A percentile compares a stretch with the other conserved stretches of the same genome.
Conservation (phyloP, 2,797 vertebrate species). For the Syngnathus rostellatus region DNA sequence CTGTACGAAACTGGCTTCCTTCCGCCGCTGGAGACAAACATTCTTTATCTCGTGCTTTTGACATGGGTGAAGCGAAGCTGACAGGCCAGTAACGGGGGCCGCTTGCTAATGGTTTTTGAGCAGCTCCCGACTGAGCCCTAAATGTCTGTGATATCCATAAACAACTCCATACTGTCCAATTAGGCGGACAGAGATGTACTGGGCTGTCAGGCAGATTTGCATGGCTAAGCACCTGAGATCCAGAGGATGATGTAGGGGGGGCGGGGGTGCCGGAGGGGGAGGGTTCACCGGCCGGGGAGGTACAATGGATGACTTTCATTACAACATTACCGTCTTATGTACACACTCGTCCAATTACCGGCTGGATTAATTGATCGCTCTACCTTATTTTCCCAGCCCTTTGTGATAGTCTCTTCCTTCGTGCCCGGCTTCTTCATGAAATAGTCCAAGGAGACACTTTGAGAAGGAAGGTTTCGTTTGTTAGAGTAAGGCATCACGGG, state of each 20-base stretch:
- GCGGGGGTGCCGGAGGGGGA: slow-evolving; percentile 2
- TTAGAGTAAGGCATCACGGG: slow-evolving; percentile 33
- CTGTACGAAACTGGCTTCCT: slow-evolving; percentile 43
- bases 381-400: slow-evolving; percentile 36
- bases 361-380: slow-evolving; percentile 97
- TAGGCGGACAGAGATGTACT: slow-evolving; percentile 97
- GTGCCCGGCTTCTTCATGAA: slow-evolving; percentile 42
- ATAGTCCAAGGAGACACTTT: slow-evolving; percentile 52
- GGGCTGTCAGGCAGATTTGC: slow-evolving; percentile 97
- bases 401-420: slow-evolving; percentile 33
- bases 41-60: slow-evolving; percentile 55
- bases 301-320: slow-evolving; percentile 97
- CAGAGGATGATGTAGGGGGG: slow-evolving; percentile 85
- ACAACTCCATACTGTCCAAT: slow-evolving; percentile 99
- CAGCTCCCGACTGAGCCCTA: slow-evolving; percentile 94
- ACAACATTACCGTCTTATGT: slow-evolving; percentile 87
- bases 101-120: slow-evolving; percentile 95
- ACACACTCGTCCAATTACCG: slow-evolving; percentile 91
- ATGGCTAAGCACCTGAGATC: slow-evolving; percentile 95
- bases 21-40: slow-evolving; percentile 68
- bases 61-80: slow-evolving; percentile 73
- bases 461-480: slow-evolving; percentile 19
- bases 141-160: slow-evolving; percentile 98
- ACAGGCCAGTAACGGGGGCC: slow-evolving; percentile 86
- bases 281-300: slow-evolving; percentile 70